A percentile compares a stretch with the other conserved stretches of the same genome.
phyloP scores from a whole-genome alignment of 2,113 vertebrate species.

The Corvus cornix region DNA sequence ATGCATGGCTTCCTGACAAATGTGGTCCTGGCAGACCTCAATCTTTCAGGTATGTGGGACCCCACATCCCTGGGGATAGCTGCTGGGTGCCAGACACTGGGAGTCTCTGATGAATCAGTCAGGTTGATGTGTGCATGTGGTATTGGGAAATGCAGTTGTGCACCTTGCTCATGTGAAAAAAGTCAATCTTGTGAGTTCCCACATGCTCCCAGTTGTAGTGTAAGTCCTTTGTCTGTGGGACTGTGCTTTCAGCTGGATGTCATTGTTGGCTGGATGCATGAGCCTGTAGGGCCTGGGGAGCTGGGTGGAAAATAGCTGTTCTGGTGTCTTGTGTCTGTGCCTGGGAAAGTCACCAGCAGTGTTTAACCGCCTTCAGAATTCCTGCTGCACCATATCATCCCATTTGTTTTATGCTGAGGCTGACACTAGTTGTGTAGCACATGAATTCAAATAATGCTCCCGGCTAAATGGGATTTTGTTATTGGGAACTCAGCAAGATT shows the following conservation, averaged over 20 bases:
- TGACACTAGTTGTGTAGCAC: not conserved
- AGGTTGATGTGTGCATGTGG: not conserved
- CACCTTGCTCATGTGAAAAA: not conserved
- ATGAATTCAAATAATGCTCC: not conserved
- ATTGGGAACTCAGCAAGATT: not conserved
- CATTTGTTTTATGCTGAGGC: not conserved
- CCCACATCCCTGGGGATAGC: not conserved
- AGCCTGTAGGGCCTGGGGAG: not conserved
- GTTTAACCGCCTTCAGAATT: not conserved
- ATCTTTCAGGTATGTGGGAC: constrained; percentile 80
- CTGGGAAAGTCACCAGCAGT: not conserved
- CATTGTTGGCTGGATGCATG: not conserved
- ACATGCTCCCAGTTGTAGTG: accelerated
- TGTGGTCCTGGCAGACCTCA: constrained; percentile 94
- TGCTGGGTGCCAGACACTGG: not conserved
- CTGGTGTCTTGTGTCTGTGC: not conserved
- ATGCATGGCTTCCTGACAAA: constrained; percentile 95
- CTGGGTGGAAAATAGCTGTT: not conserved
- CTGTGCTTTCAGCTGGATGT: not conserved
- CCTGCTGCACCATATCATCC: not conserved
- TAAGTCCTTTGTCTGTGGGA: not conserved
- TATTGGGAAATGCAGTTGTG: not conserved
- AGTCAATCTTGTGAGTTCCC: not conserved
- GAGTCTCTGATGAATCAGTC: not conserved
- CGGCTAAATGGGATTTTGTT: not conserved